Conservation (phyloP, 1,140 invertebrate species). For the Melanaphis sacchari region DNA sequence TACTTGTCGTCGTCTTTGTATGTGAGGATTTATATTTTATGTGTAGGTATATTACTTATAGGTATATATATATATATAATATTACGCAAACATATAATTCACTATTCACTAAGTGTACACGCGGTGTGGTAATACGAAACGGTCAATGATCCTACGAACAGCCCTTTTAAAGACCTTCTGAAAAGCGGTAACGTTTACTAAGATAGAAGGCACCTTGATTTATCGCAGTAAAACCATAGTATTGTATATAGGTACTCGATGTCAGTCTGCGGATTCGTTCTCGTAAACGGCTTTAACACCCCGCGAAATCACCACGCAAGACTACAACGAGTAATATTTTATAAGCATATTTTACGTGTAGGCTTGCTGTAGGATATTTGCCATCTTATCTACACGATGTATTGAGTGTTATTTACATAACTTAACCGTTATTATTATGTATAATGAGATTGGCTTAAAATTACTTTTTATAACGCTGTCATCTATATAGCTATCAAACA, state of each 20-base stretch:
- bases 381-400: neutral
- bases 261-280: neutral
- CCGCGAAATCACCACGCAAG: neutral
- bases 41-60: no score
- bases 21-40: neutral
- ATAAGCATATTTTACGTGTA: neutral
- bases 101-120: neutral
- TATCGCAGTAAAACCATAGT: neutral
- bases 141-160: neutral
- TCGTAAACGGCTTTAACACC: neutral
- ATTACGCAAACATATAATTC: neutral
- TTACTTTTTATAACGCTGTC: no score
- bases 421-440: no score
- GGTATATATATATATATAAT: neutral
- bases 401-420: no score
- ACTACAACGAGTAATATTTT: neutral
- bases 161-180: slow-evolving; percentile 2
- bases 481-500: no score
- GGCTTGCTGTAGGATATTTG: neutral
- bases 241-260: neutral
- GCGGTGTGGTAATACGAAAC: slow-evolving; percentile 18
- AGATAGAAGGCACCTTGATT: neutral
- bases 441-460: no score
- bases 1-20: neutral
- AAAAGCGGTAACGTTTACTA: neutral